Evolutionary conservation across 2,113 vertebrate genomes (phyloP).

Genomic region (Tiliqua scincoides): DNA sequence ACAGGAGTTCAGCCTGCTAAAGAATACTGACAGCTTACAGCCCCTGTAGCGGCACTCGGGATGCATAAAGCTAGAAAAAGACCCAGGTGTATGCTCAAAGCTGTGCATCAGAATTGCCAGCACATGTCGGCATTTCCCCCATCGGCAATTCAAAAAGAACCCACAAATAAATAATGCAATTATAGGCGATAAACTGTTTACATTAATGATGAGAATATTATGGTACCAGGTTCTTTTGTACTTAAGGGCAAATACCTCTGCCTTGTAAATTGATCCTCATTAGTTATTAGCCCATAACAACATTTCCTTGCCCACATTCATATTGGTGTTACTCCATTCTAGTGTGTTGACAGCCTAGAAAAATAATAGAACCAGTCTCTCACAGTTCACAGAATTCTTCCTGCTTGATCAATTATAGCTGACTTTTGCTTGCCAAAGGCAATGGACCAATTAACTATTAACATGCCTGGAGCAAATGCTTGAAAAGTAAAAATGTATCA

Average conservation of each 20-base stretch:
- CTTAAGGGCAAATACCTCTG: not conserved
- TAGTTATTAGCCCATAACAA: not conserved
- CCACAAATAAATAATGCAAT: not conserved
- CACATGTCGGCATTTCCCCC: not conserved
- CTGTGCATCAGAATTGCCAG: not conserved
- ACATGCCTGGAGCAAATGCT: not conserved
- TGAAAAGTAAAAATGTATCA: not conserved
- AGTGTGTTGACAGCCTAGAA: not conserved
- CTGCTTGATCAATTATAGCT: not conserved
- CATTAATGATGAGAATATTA: not conserved
- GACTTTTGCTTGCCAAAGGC: not conserved
- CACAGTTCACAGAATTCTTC: not conserved
- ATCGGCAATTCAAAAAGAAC: not conserved
- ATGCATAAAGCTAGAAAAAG: not conserved
- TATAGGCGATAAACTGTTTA: not conserved
- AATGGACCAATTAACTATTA: not conserved
- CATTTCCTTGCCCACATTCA: not conserved
- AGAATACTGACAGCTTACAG: not conserved
- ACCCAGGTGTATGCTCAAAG: not conserved
- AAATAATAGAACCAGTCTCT: not conserved
- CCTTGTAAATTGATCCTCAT: not conserved
- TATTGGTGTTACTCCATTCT: not conserved
- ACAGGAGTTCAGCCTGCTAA: not conserved
- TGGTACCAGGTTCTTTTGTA: not conserved
- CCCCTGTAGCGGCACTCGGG: not conserved